phyloP scores from a whole-genome alignment of 2,797 vertebrate genomes.

The Crypturellus tataupa region DNA sequence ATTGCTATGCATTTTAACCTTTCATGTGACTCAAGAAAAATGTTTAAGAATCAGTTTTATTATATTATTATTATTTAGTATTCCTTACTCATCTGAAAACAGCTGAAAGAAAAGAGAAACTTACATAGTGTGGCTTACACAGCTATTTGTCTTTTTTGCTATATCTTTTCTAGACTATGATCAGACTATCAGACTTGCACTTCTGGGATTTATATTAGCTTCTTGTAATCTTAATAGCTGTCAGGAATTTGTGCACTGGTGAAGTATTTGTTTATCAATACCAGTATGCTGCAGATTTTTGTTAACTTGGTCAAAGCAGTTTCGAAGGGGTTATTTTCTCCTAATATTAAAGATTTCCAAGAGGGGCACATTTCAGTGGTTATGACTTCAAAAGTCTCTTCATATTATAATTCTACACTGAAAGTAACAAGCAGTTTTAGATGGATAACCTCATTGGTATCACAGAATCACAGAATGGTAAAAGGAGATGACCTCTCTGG shows the following conservation, averaged over 20 bases:
- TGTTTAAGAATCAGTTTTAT: neutral
- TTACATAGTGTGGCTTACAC: neutral
- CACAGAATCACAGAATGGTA: too few relatives aligned
- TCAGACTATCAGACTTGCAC: neutral
- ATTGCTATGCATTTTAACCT: neutral
- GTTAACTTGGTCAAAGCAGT: neutral
- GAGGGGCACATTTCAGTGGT: neutral
- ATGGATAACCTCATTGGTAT: neutral
- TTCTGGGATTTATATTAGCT: conserved; percentile 35
- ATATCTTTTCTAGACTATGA: conserved; percentile 6
- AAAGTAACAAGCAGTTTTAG: neutral
- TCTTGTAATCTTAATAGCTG: conserved; percentile 36
- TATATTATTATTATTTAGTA: neutral
- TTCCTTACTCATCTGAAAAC: neutral
- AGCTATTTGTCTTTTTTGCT: neutral
- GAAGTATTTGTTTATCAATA: neutral
- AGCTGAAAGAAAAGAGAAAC: neutral
- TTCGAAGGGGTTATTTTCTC: neutral
- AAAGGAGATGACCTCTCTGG: too few relatives aligned
- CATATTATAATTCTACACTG: neutral
- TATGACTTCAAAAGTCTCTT: neutral
- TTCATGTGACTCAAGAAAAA: neutral
- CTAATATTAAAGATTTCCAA: neutral
- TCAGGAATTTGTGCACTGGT: conserved; percentile 1
- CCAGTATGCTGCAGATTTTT: neutral